These are phyloP conservation scores for Drosophila tani DNA, from an alignment of 1,140 invertebrate genomes.

Conservation along the genomic window DNA sequence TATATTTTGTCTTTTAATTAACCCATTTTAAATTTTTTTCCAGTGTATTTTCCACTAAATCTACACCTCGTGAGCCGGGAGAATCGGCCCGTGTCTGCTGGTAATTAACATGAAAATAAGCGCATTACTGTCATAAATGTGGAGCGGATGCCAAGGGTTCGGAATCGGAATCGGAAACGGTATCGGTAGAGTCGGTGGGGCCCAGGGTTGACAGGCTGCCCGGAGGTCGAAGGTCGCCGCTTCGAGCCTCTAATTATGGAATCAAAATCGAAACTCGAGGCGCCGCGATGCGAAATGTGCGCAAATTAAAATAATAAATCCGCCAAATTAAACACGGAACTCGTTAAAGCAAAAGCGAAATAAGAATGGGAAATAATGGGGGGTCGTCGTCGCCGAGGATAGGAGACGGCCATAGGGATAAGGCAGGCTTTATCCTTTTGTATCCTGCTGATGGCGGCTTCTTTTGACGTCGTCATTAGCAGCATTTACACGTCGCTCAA, in stretches of 20 bases:
- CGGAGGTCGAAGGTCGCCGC: neutral
- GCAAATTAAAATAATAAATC: slow-evolving; percentile 84
- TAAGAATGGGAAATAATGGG: neutral
- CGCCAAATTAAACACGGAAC: slow-evolving; percentile 73
- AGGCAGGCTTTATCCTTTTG: slow-evolving; percentile 47
- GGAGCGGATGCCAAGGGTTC: slow-evolving; percentile 3
- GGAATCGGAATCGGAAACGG: slow-evolving; percentile 3
- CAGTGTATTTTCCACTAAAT: neutral
- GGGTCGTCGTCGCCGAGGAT: neutral
- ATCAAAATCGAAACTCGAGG: slow-evolving; percentile 72
- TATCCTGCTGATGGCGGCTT: slow-evolving; percentile 51
- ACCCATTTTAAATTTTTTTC: neutral
- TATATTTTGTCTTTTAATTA: neutral
- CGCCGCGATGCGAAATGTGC: slow-evolving; percentile 49
- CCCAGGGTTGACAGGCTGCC: slow-evolving; percentile 1
- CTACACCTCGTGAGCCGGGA: neutral
- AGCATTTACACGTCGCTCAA: slow-evolving; percentile 79
- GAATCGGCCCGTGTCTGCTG: slow-evolving; percentile 59
- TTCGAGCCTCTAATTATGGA: slow-evolving; percentile 57
- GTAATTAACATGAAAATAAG: slow-evolving; percentile 80
- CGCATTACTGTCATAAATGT: slow-evolving; percentile 45
- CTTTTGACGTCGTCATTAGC: slow-evolving; percentile 77
- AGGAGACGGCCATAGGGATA: neutral
- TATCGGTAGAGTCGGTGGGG: neutral
- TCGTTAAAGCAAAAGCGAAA: slow-evolving; percentile 54